These are phyloP conservation scores for Indri indri DNA, from an alignment of 2,113 vertebrate genomes.

Conservation along the genomic window DNA sequence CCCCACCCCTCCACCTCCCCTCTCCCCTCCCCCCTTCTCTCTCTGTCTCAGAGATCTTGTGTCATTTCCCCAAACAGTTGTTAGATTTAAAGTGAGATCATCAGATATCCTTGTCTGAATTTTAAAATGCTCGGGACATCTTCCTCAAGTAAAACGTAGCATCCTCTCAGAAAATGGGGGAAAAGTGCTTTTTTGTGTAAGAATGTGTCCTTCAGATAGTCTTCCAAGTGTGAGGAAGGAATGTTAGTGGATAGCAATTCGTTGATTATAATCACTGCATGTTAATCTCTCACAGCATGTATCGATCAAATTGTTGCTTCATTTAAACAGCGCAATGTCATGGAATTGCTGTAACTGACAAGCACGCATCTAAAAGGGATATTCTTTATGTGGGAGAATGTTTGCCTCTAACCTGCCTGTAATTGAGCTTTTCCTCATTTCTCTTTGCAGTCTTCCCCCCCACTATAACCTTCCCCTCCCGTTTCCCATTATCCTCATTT, in stretches of 20 bases:
- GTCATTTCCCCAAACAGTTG: neutral
- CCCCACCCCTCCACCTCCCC: no score
- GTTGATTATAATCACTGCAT: conserved; percentile 64
- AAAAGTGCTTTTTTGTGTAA: neutral
- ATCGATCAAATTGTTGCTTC: conserved; percentile 65
- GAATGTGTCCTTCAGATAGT: neutral
- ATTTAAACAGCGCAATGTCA: conserved; percentile 45
- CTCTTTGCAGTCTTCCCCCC: conserved; percentile 57
- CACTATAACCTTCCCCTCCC: neutral
- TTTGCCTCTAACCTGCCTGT: conserved; percentile 30
- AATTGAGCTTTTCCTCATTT: conserved; percentile 43
- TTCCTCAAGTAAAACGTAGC: conserved; percentile 39
- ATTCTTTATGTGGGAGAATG: conserved; percentile 36
- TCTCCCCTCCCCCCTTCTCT: neutral
- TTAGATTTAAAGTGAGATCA: conserved; percentile 51
- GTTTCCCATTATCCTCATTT: conserved; percentile 45
- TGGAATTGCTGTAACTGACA: conserved; percentile 65
- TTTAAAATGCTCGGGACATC: conserved; percentile 58
- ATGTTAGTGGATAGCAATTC: conserved; percentile 44
- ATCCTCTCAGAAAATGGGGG: neutral
- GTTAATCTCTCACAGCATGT: conserved; percentile 34
- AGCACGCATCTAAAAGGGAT: conserved; percentile 44
- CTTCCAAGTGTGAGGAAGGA: conserved; percentile 43
- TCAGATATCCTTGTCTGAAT: conserved; percentile 61
- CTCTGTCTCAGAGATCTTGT: neutral